These are phyloP conservation scores for Cettia cetti DNA, from an alignment of 2,113 vertebrate species.

Conservation along the genomic window DNA sequence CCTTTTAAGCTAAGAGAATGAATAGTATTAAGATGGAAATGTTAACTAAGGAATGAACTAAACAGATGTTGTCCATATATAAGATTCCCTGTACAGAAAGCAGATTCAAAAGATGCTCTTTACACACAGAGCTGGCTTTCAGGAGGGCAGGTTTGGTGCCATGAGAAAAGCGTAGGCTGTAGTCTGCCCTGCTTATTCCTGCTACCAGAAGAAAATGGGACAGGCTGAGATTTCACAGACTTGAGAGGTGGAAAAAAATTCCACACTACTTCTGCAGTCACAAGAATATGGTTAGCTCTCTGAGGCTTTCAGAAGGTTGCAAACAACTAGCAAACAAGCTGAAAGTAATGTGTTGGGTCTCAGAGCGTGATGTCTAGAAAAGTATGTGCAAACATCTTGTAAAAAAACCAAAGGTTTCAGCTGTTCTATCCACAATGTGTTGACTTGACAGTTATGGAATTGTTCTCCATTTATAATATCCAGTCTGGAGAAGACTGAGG, in stretches of 20 bases:
- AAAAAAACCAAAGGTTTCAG: background rate
- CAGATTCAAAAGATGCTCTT: background rate
- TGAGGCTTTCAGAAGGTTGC: background rate
- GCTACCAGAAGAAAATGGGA: background rate
- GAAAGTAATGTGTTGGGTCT: background rate
- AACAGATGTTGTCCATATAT: background rate
- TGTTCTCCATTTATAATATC: background rate
- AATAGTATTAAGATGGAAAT: background rate
- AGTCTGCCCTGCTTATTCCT: background rate
- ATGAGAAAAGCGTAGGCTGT: background rate
- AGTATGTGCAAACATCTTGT: background rate
- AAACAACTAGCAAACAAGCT: background rate
- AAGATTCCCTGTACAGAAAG: background rate
- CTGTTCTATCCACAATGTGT: background rate
- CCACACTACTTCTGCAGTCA: background rate
- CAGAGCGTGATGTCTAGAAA: background rate
- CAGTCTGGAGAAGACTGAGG: background rate
- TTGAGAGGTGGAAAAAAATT: background rate
- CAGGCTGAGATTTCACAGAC: background rate
- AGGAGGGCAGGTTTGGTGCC: background rate
- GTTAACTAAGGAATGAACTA: background rate
- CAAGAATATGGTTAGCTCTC: background rate
- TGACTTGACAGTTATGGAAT: background rate
- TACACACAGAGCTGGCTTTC: background rate
- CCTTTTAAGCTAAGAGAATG: background rate